Percentiles rank a stretch among this genome's conserved stretches.
These are phyloP conservation scores for Monodelphis domestica DNA, from an alignment of 2,797 vertebrate species.

Conservation along the genomic window DNA sequence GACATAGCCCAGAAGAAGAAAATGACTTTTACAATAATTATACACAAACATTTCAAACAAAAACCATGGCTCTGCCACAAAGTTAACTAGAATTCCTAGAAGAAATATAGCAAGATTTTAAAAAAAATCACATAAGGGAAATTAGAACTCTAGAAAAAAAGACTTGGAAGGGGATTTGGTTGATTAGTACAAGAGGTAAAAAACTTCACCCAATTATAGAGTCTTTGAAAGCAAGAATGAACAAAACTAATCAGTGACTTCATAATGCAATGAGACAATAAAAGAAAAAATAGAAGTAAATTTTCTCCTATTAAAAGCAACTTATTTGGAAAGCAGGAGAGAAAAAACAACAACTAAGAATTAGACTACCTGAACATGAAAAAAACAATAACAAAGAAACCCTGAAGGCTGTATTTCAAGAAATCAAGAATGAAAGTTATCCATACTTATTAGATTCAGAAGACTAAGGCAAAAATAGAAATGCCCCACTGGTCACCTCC, in stretches of 20 bases:
- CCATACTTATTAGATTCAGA: neutral
- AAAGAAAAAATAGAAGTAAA: neutral
- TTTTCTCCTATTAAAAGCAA: neutral
- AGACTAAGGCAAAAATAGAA: neutral
- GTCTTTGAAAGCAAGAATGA: neutral
- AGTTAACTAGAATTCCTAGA: neutral
- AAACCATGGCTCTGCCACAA: neutral
- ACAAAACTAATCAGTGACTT: neutral
- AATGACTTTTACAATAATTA: too few relatives aligned
- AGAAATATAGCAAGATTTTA: neutral
- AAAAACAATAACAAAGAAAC: neutral
- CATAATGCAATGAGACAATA: neutral
- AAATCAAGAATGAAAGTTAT: neutral
- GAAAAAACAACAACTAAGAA: neutral
- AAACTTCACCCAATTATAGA: neutral
- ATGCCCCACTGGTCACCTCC: neutral
- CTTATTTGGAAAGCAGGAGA: neutral
- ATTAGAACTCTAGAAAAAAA: neutral
- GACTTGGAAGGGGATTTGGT: neutral
- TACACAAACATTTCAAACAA: too few relatives aligned
- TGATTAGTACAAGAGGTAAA: neutral
- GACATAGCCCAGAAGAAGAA: too few relatives aligned
- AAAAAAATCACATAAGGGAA: neutral
- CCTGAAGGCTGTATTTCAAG: neutral
- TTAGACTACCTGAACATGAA: neutral